Evolutionary conservation across 2,113 vertebrate genomes (phyloP).

Genomic region (Ochotona curzoniae): DNA sequence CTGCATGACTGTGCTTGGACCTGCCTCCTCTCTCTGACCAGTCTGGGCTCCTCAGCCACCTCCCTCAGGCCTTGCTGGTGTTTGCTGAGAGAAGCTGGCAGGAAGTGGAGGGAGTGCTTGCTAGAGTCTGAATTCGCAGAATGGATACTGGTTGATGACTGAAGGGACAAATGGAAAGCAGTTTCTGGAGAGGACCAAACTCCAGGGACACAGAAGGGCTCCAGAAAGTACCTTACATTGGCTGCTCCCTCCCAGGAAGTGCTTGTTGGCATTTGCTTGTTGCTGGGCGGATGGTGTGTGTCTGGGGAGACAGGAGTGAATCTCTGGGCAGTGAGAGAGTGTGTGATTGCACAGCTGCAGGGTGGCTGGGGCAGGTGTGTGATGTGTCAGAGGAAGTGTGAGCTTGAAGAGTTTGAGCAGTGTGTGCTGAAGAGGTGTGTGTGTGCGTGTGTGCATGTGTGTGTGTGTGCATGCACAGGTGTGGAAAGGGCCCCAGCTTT

Average conservation of each 20-base stretch:
- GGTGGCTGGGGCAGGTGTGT: background rate
- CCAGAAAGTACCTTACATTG: background rate
- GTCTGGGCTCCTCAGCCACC: background rate
- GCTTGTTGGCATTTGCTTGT: background rate
- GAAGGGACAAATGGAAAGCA: background rate
- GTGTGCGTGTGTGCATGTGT: fast-evolving
- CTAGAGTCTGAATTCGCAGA: too few relatives aligned
- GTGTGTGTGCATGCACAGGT: too few relatives aligned
- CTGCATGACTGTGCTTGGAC: background rate
- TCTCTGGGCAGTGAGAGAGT: background rate
- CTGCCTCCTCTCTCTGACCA: background rate
- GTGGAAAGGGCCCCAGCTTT: background rate
- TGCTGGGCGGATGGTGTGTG: background rate
- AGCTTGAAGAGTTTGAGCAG: background rate
- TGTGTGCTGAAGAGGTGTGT: fast-evolving
- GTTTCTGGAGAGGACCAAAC: background rate
- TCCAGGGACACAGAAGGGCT: background rate
- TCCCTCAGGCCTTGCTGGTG: background rate
- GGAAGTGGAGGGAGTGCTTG: background rate
- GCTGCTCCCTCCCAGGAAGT: background rate
- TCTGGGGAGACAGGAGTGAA: background rate
- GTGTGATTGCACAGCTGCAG: background rate
- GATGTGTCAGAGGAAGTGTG: background rate
- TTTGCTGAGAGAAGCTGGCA: background rate
- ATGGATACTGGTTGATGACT: background rate